Base-by-base conservation (phyloP, 2,113 vertebrate species). In the Clarias gariepinus region DNA sequence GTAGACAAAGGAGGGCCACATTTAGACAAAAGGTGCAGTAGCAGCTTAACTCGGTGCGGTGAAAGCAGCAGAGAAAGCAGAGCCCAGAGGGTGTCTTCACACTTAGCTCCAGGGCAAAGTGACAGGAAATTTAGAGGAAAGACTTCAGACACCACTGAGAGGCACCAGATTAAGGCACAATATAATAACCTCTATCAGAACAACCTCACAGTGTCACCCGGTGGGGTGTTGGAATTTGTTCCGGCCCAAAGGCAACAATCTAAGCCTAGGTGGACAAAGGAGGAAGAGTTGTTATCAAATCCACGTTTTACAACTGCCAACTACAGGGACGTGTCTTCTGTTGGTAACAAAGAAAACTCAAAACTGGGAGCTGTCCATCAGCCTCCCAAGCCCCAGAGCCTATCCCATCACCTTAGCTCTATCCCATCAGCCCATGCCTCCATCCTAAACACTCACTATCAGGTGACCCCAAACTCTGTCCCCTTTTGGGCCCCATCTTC, bases 301-400 rank as follows among this genome's bases (percentile, higher is more conserved):
- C 81, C 86, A 52, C 74, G 82, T 79, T 66, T 76, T 21, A 6
- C 89, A 1, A 88, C 83, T 52, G 9, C 89, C 2, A 89, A 84
- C 81, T 91, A 88, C 84, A 90, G 89, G 53, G 90, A 94, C 83
- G 92, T 92, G 88, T 74, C 90, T 69, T 92, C 91, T 73, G 28
- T 92, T 74, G 90, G 91, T 90, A 91, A 92, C 89, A 95, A 93
- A 87, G 95, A 95, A 82, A 95, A 90, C 86, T 93, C 93, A 93
- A 94, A 95, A 93, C 94, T 95, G 90, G 94, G 94, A 91, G 91
- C 91, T 52, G 89, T 90, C 73, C 93, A 93, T 87, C 94, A 95
- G 90, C 92, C 89, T 86, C 92, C 93, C 87, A 91, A 92, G 4
- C 88, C 86, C 87, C 92, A 91, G 81, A 92, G 88, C 90, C 92